These are phyloP conservation scores for Choristoneura fumiferana DNA, from an alignment of 1,140 invertebrate genomes.

Conservation along the genomic window DNA sequence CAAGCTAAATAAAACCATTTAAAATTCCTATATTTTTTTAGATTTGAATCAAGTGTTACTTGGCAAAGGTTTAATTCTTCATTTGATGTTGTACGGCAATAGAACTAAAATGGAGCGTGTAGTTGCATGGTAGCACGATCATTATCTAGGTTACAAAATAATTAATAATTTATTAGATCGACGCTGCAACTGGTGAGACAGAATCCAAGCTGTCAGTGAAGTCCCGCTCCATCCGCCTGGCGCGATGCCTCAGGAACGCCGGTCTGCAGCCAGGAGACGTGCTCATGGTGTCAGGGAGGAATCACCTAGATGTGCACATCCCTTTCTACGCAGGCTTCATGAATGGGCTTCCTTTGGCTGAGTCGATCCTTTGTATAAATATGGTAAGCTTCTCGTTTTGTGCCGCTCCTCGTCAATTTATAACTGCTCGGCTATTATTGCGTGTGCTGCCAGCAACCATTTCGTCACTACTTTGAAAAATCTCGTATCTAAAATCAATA, in stretches of 20 bases:
- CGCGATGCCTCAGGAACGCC: neutral
- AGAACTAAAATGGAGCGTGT: too few species aligned
- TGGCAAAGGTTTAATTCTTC: too few species aligned
- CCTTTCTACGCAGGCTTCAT: constrained; percentile 1
- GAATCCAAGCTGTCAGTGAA: neutral
- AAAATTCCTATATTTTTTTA: too few species aligned
- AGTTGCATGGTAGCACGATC: too few species aligned
- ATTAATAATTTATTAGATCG: neutral
- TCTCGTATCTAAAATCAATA: too few species aligned
- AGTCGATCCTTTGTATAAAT: constrained; percentile 5
- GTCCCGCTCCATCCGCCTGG: neutral
- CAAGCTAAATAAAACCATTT: too few species aligned
- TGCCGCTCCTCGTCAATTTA: too few species aligned
- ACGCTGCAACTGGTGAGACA: neutral
- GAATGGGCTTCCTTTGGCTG: constrained; percentile 4
- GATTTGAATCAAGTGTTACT: too few species aligned
- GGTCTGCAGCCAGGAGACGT: constrained; percentile 2
- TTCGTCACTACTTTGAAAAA: too few species aligned
- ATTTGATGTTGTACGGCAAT: too few species aligned
- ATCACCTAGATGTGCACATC: constrained; percentile 3
- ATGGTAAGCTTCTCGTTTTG: neutral
- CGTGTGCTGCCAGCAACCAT: neutral
- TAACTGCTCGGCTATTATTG: neutral
- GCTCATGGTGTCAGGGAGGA: neutral
- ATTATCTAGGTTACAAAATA: too few species aligned